Evolutionary conservation across 1,140 invertebrate species (phyloP).

Genomic region (Trachelipus rathkii): DNA sequence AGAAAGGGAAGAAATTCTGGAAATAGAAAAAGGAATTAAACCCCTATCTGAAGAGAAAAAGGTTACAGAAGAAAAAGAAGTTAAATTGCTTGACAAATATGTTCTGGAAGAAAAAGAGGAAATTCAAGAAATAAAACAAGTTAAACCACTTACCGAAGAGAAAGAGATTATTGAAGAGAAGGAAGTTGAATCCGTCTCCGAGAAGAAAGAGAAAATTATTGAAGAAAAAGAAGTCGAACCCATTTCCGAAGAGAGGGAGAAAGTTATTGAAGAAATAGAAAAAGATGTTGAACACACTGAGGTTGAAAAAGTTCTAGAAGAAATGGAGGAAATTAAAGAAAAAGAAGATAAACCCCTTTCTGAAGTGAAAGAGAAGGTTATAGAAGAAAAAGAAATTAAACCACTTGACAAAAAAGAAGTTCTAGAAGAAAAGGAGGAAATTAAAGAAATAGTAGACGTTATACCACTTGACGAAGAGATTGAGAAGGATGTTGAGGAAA

Average conservation of each 20-base stretch:
- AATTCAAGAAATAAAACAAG: no score
- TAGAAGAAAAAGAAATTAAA: slow-evolving; percentile 48
- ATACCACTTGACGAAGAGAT: no score
- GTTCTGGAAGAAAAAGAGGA: no score
- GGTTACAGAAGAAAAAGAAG: background rate
- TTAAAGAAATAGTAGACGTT: no score
- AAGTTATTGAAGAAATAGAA: background rate
- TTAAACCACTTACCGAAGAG: background rate
- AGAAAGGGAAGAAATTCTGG: background rate
- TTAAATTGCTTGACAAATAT: background rate
- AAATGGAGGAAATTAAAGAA: slow-evolving; percentile 26
- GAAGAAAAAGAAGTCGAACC: slow-evolving; percentile 17
- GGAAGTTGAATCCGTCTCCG: background rate
- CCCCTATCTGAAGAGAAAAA: background rate
- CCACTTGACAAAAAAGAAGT: background rate
- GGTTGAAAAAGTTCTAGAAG: background rate
- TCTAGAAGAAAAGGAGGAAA: no score
- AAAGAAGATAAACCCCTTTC: slow-evolving; percentile 32
- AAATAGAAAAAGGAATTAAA: background rate
- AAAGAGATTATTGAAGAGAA: background rate
- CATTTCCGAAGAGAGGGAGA: slow-evolving; percentile 45
- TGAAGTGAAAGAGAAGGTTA: slow-evolving; percentile 47
- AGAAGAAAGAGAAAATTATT: background rate
- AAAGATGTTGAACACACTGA: no score
- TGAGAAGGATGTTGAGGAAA: no score